Evolutionary conservation across 1,140 invertebrate genomes (phyloP), one percentile per base, ranked within the genome.

Genomic region (Drosophila willistoni): DNA sequence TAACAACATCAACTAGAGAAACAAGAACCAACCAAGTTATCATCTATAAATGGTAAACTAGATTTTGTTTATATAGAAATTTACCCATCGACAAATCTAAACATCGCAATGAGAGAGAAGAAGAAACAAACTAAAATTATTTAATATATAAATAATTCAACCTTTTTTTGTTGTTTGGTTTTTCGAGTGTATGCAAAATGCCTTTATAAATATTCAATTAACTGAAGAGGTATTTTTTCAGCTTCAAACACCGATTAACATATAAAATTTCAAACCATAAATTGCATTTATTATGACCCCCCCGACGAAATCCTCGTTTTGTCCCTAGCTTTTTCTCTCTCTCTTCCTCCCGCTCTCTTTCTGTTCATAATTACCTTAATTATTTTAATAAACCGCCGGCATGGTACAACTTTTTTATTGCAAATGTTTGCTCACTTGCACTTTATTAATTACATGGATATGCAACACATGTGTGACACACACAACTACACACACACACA

Each of bases 371-470:
- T 89, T 89, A 89, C 84, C 84, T 89, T 89, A 89, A 89, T 89
- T 89, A 89, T 89, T 89, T 90, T 89, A 89, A 89, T 89, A 90
- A 89, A 87, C 84, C 80, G 73, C 76, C 67, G 75, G 60, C 68
- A 68, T 64, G 33, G 57, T 65, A 55, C 41, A 64, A 69, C 64
- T 62, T 73, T 76, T 64, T 81, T 76, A 57, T 47, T 55, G 68
- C 69, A 86, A 82, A 87, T 86, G 77, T 86, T 87, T 86, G 76
- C 76, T 67, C 67, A 79, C 72, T 76, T 67, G 63, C 77, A 86
- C 79, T 83, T 86, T 83, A 87, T 86, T 87, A 87, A 86, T 86
- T 86, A 78, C 83, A 61, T 68, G 66, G 74, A 74, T 79, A 64
- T 78, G 82, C 82, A 86, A 86, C 82, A 85, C 62, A 64, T 73